Base-by-base conservation (phyloP, 2,113 vertebrate genomes). In the Stegastes partitus region DNA sequence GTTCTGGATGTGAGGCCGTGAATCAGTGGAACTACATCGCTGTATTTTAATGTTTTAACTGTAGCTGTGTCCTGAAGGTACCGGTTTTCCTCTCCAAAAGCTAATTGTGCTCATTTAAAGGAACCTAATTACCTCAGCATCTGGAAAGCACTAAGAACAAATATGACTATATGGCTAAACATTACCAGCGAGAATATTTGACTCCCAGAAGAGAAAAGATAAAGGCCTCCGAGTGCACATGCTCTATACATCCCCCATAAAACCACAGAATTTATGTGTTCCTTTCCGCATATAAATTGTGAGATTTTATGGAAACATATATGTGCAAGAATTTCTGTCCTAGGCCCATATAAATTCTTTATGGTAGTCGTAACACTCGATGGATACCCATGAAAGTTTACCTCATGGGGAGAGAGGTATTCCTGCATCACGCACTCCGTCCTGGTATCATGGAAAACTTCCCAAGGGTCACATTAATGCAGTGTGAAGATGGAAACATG, bases 281-380 rank as follows among this genome's bases (percentile, higher is more conserved):
- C 23, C 50, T 42, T 66, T 59, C 58, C 45, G 11, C 53, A 19
- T 51, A 15, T 31, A 65, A 44, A 56, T 71, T 12, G 8, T n/a
- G 2, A 11, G 23, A 54, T 74, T 77, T 81, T 74, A 70, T 78
- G 28, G 58, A 49, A 77, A 65, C 11, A 1, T 49, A 50, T 28
- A 85, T 47, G 64, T 37, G 25, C 11, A 64, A 54, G 21, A 54
- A 59, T 57, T 22, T 50, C 19, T 55, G n/a, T 37, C 25, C 12
- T 1, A 14, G 53, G 47, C n/a, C 44, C 59, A 42, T 23, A 54
- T 71, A 64, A 72, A 81, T 51, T 77, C 5, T 85, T 81, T 39
- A 70, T 8, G 12, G 47, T 7, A 64, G 12, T 63, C 9, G 6
- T 68, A 68, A 73, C 5, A 16, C 18, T 16, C 47, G 47, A 28